Evolutionary conservation across 2,797 vertebrate genomes (phyloP), one percentile per base, ranked within the genome.

Genomic region (Sebastes flavidus): DNA sequence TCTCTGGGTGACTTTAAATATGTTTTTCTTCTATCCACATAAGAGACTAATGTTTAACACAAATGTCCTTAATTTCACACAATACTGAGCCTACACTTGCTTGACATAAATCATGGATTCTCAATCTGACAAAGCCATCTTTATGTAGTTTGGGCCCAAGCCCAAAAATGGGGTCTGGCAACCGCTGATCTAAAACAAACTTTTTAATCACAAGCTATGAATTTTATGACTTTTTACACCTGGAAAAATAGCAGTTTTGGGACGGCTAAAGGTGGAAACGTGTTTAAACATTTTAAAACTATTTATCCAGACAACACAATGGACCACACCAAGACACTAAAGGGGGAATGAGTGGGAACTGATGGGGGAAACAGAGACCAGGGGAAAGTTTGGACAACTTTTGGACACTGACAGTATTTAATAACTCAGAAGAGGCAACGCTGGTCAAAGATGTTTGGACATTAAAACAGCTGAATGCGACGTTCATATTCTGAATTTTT

Each of bases 281-380:
- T 79, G 20, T 52, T 52, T 42, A 74, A 54, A 78, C 60, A 87
- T 74, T 80, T 13, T 81, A 72, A 8, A 61, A 60, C 91, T 93
- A 94, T 93, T 95, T 95, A 54, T 90, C 72, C 89, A 94, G 88
- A 97, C 94, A 93, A 81, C 91, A 94, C 92, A 95, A 96, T 92
- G 94, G 96, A 96, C 94, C 95, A 97, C 96, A 97, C 91, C 91
- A 92, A 96, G 78, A 94, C 91, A 94, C 83, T 87, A 84, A 90
- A 87, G 93, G 89, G 93, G 79, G 80, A 54, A 91, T 83, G 80
- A 79, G 56, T 65, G 66, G 77, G 70, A 72, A 62, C 69, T 72
- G 63, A 89, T 73, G 72, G 70, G 77, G 78, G 12, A 55, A 65
- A 89, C 81, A 78, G 65, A 87, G 72, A 91, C 74, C 63, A 62